These are phyloP conservation scores for Barypeithes pellucidus DNA, from an alignment of 2,888 invertebrate species.

Conservation along the genomic window DNA sequence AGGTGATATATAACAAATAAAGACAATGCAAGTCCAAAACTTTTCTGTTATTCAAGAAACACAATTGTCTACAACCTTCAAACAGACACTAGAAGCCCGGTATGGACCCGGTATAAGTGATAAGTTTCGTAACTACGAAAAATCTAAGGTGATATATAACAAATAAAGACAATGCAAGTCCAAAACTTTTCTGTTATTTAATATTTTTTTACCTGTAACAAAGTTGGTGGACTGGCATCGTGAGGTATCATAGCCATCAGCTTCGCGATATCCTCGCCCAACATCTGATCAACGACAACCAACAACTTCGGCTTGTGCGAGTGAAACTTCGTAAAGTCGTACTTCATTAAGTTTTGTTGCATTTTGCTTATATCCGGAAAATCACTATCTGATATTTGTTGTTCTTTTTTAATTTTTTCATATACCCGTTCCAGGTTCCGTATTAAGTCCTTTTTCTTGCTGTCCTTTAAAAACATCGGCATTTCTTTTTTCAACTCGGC, in stretches of 20 bases:
- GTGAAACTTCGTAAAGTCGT: slow-evolving; percentile 96
- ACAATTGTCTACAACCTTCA: too few species aligned
- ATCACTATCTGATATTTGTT: slow-evolving; percentile 96
- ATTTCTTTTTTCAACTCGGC: slow-evolving; percentile 94
- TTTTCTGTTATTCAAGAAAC: too few species aligned
- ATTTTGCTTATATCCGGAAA: slow-evolving; percentile 97
- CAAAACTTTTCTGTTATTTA: too few species aligned
- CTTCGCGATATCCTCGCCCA: slow-evolving; percentile 93
- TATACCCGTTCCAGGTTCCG: slow-evolving; percentile 92
- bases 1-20: too few species aligned
- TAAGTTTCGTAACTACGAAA: too few species aligned
- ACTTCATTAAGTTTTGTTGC: slow-evolving; percentile 88
- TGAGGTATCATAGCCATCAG: slow-evolving; percentile 96
- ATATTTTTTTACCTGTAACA: slow-evolving; percentile 46
- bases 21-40: too few species aligned
- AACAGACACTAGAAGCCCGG: too few species aligned
- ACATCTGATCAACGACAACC: slow-evolving; percentile 95
- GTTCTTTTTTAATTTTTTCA: slow-evolving; percentile 89
- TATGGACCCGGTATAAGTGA: too few species aligned
- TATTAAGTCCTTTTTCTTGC: slow-evolving; percentile 96
- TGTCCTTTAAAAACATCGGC: slow-evolving; percentile 86
- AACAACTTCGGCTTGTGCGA: slow-evolving; percentile 89
- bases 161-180: too few species aligned
- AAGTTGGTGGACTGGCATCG: slow-evolving; percentile 58
- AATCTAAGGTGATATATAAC: too few species aligned